phyloP scores from a whole-genome alignment of 2,888 invertebrate species.

The Philhelius pedissequus region DNA sequence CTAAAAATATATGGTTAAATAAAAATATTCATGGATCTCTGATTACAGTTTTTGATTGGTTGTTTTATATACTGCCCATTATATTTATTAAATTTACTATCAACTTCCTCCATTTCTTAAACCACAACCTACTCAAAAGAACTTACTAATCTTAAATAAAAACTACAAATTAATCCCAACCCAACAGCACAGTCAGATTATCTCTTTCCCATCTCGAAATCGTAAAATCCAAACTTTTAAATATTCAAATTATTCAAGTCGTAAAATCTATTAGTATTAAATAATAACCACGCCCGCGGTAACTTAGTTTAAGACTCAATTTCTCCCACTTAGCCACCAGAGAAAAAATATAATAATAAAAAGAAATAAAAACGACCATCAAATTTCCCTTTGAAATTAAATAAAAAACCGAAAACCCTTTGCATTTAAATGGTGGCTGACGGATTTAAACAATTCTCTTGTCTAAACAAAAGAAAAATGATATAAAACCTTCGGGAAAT shows the following conservation, averaged over 20 bases:
- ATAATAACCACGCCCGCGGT: conserved; percentile 35
- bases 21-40: no score
- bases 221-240: background rate
- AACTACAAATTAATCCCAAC: background rate
- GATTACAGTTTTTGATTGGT: no score
- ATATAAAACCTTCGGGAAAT: conserved; percentile 34
- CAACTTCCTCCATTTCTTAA: background rate
- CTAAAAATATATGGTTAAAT: no score
- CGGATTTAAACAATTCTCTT: background rate
- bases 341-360: background rate
- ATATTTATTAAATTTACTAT: background rate
- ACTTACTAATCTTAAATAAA: background rate
- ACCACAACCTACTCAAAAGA: background rate
- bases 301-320: conserved; percentile 36
- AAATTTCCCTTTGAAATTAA: background rate
- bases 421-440: conserved; percentile 43
- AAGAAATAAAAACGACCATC: background rate
- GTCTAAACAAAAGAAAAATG: conserved; percentile 13
- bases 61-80: no score
- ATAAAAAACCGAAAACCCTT: background rate
- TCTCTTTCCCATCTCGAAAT: background rate
- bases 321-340: conserved; percentile 36
- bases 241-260: conserved; percentile 39
- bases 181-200: conserved; percentile 9
- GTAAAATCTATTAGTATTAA: conserved; percentile 31